These are phyloP conservation scores for Falco rusticolus DNA, from an alignment of 2,797 vertebrate genomes.

Conservation along the genomic window DNA sequence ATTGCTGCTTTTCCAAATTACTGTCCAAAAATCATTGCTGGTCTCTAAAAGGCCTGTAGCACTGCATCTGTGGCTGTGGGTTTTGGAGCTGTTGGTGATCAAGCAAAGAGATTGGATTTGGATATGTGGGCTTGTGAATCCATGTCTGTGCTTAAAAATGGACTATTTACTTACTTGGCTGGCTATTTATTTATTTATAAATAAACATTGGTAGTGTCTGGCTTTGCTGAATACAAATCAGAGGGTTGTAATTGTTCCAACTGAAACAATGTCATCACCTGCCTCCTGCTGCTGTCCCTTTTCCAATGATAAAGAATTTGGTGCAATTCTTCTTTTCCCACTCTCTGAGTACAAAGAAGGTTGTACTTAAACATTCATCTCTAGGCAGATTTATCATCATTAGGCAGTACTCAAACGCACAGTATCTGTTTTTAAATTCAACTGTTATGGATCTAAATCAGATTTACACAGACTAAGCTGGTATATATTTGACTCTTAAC, in stretches of 20 bases:
- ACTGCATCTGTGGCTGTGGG: conserved; percentile 27
- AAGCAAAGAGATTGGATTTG: conserved; percentile 41
- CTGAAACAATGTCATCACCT: conserved; percentile 40
- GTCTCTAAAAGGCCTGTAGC: conserved; percentile 45
- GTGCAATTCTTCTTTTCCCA: conserved; percentile 33
- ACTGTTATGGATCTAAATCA: conserved; percentile 5
- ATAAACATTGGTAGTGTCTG: conserved; percentile 50
- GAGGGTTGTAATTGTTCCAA: conserved; percentile 45
- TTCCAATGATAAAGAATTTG: conserved; percentile 32
- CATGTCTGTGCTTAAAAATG: conserved; percentile 46
- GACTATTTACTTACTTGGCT: conserved; percentile 52
- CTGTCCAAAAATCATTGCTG: conserved; percentile 54
- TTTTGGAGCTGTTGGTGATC: conserved; percentile 11
- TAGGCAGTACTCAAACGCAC: background rate
- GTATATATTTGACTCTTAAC: background rate
- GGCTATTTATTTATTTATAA: conserved; percentile 65
- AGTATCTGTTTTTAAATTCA: conserved; percentile 28
- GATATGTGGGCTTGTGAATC: conserved; percentile 47
- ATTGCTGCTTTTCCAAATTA: conserved; percentile 48
- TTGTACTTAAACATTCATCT: conserved; percentile 39
- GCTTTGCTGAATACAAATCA: conserved; percentile 56
- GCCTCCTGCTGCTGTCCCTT: conserved; percentile 37
- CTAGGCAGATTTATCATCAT: conserved; percentile 20
- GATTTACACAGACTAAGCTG: background rate
- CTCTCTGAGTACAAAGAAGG: background rate